These are phyloP conservation scores for Accipiter virgatus DNA, from an alignment of 2,113 vertebrate species.

Conservation along the genomic window DNA sequence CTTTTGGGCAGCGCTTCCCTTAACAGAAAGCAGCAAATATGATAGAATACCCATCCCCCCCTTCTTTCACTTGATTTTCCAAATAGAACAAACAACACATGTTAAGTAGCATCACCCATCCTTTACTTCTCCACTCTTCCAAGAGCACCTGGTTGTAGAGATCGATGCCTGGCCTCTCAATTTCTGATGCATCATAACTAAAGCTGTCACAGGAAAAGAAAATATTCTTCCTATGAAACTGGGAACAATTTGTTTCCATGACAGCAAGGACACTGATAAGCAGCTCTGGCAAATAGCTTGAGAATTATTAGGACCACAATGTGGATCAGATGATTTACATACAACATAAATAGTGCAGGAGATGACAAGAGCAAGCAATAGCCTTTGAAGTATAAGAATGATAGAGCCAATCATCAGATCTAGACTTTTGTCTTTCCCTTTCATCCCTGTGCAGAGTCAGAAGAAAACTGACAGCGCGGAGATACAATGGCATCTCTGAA, in stretches of 20 bases:
- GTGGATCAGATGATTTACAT: constrained; percentile 17
- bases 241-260: constrained; percentile 56
- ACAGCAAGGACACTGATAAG: constrained; percentile 36
- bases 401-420: neutral
- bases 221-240: constrained; percentile 15
- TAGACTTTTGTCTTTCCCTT: neutral
- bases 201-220: neutral
- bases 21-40: neutral
- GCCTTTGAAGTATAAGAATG: constrained; percentile 39
- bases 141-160: neutral
- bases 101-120: neutral
- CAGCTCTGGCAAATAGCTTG: neutral
- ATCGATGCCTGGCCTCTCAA: neutral
- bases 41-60: neutral
- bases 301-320: neutral
- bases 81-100: constrained; percentile 9
- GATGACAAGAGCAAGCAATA: neutral
- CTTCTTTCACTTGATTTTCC: neutral
- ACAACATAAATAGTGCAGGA: constrained; percentile 23
- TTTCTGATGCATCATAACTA: constrained; percentile 13
- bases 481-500: neutral
- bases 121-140: neutral
- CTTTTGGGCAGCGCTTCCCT: neutral
- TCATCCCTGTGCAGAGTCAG: neutral
- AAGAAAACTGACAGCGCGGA: neutral